These are phyloP conservation scores for Sanderia malayensis DNA, from an alignment of 30 jellyfish, hydroid and myxozoan genomes.

Conservation along the genomic window DNA sequence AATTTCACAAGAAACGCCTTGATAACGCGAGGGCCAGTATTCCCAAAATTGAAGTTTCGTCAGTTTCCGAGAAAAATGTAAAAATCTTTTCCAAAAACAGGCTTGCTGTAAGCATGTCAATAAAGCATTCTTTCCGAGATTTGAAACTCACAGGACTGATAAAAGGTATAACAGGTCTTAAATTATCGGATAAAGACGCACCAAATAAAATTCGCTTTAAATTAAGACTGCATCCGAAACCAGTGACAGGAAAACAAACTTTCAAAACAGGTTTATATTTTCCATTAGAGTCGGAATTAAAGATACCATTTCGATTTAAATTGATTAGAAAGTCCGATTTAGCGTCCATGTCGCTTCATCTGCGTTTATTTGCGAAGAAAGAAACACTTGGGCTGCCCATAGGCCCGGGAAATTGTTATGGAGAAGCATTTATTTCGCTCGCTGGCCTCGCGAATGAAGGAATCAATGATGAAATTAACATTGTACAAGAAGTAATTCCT, in stretches of 20 bases:
- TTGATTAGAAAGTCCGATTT: slow-evolving; percentile 26
- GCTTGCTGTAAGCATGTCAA: slow-evolving; percentile 33
- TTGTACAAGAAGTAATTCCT: slow-evolving; percentile 53
- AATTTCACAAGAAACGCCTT: not conserved
- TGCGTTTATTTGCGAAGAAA: slow-evolving; percentile 41
- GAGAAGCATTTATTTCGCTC: slow-evolving; percentile 49
- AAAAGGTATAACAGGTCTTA: slow-evolving; percentile 49
- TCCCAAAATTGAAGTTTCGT: too few relatives aligned
- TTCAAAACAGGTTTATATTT: slow-evolving; percentile 32
- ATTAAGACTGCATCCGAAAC: slow-evolving; percentile 8
- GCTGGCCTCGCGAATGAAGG: slow-evolving; percentile 25
- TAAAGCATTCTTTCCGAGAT: slow-evolving; percentile 20
- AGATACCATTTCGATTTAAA: slow-evolving; percentile 40
- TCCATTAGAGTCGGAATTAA: slow-evolving; percentile 41
- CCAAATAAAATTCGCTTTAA: slow-evolving; percentile 51
- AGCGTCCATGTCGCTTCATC: slow-evolving; percentile 11
- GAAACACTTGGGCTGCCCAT: slow-evolving; percentile 36
- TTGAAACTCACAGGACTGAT: slow-evolving; percentile 50
- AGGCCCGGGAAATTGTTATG: slow-evolving; percentile 57
- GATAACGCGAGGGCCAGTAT: too few relatives aligned
- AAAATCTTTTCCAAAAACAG: slow-evolving; percentile 26
- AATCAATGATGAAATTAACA: slow-evolving; percentile 39
- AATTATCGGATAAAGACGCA: slow-evolving; percentile 48
- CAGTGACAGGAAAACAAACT: slow-evolving; percentile 6
- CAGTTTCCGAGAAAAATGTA: slow-evolving; percentile 38